Percentiles rank a stretch among this genome's conserved stretches.
Conservation (phyloP, 92 coral and sea anemone genomes). For the Porites evermanni region DNA sequence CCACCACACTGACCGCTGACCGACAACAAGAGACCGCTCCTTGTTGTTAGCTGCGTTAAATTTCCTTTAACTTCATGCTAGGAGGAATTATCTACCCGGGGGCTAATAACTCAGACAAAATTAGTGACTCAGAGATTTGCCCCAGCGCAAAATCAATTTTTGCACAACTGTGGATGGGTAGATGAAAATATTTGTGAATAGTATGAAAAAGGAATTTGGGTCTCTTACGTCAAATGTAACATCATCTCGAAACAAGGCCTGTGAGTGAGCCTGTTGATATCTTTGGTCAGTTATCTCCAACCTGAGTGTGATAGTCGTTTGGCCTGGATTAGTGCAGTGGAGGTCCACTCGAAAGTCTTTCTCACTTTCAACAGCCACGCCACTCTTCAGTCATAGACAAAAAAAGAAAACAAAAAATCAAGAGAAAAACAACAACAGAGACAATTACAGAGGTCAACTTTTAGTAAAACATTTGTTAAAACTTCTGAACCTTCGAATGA, state of each 20-base stretch:
- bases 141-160: too few relatives aligned
- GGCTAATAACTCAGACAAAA: too few relatives aligned
- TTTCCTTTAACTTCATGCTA: too few relatives aligned
- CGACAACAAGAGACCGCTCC: too few relatives aligned
- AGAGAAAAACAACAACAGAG: background rate
- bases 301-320: slow-evolving; percentile 83
- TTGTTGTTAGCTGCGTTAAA: too few relatives aligned
- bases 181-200: too few relatives aligned
- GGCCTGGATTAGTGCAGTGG: slow-evolving; percentile 90
- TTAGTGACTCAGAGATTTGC: too few relatives aligned
- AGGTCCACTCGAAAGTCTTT: slow-evolving; percentile 88
- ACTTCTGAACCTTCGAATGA: background rate
- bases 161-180: too few relatives aligned
- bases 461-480: background rate
- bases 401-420: background rate
- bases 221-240: slow-evolving; percentile 89
- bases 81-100: too few relatives aligned
- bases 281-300: slow-evolving; percentile 67
- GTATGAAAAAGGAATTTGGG: background rate
- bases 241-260: slow-evolving; percentile 78
- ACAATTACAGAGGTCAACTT: too few relatives aligned
- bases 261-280: slow-evolving; percentile 73
- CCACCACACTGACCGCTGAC: too few relatives aligned
- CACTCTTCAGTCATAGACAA: slow-evolving; percentile 69
- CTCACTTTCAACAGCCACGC: slow-evolving; percentile 89